phyloP scores from a whole-genome alignment of 2,797 vertebrate genomes.

The Acipenser oxyrinchus region DNA sequence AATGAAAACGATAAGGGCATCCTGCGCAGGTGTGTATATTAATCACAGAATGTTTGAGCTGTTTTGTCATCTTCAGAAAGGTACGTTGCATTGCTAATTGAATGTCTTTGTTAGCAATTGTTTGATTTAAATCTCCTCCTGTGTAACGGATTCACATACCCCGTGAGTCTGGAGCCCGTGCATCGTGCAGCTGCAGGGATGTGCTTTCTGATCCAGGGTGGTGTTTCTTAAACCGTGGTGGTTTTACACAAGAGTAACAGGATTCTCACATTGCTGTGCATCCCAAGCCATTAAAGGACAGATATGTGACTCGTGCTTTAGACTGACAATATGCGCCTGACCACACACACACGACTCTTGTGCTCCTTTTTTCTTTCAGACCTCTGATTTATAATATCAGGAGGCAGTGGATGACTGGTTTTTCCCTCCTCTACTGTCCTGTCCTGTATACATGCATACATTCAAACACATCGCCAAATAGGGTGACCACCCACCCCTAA shows the following conservation, averaged over 20 bases:
- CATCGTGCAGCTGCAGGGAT: neutral
- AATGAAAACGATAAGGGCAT: too few relatives aligned
- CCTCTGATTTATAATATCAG: constrained; percentile 28
- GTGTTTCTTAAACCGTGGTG: constrained; percentile 1
- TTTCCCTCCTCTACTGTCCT: neutral
- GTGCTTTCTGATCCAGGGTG: neutral
- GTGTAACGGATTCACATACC: neutral
- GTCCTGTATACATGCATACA: neutral
- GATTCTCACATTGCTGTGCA: constrained; percentile 20
- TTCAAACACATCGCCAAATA: too few relatives aligned
- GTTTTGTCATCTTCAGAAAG: too few relatives aligned
- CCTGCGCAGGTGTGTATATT: too few relatives aligned
- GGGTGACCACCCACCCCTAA: constrained; percentile 5
- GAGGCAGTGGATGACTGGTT: constrained; percentile 21
- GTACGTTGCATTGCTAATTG: too few relatives aligned
- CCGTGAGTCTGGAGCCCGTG: neutral
- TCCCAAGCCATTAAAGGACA: constrained; percentile 32
- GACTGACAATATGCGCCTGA: constrained; percentile 27
- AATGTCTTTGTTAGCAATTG: too few relatives aligned
- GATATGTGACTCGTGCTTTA: constrained; percentile 31
- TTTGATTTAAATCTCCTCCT: neutral
- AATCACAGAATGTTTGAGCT: too few relatives aligned
- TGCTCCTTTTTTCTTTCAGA: constrained; percentile 24
- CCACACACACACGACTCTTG: constrained; percentile 18
- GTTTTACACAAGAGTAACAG: neutral